Evolutionary conservation across 1,140 invertebrate species (phyloP).

Genomic region (Grapholita molesta): DNA sequence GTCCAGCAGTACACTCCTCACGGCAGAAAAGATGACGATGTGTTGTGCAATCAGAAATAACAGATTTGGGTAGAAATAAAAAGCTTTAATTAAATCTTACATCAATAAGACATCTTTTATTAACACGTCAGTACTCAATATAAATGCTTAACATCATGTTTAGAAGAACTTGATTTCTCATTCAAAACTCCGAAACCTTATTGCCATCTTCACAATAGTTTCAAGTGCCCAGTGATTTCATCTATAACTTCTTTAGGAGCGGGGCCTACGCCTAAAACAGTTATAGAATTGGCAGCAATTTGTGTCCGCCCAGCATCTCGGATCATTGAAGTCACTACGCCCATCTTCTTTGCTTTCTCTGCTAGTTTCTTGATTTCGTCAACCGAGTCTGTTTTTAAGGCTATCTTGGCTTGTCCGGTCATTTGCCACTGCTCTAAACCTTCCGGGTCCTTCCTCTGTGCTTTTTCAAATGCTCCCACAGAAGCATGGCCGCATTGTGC

Average conservation of each 20-base stretch:
- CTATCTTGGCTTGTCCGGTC: slow-evolving; percentile 90
- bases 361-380: slow-evolving; percentile 82
- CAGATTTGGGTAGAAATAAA: not conserved
- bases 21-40: too few species aligned
- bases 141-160: not conserved
- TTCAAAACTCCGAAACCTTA: not conserved
- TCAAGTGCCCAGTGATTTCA: slow-evolving; percentile 92
- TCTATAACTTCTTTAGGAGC: slow-evolving; percentile 87
- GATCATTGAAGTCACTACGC: slow-evolving; percentile 86
- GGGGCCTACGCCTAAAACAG: slow-evolving; percentile 95
- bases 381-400: slow-evolving; percentile 86
- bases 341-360: slow-evolving; percentile 82
- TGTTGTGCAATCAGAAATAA: not conserved
- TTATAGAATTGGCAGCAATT: slow-evolving; percentile 90
- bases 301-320: slow-evolving; percentile 95
- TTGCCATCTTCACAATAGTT: slow-evolving; percentile 83
- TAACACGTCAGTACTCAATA: not conserved
- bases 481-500: slow-evolving; percentile 96
- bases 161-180: not conserved
- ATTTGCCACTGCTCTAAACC: slow-evolving; percentile 86
- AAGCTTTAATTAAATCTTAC: not conserved
- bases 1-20: too few species aligned
- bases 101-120: not conserved
- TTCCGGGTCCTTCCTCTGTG: slow-evolving; percentile 80
- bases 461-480: slow-evolving; percentile 87